Percentiles rank a stretch among this genome's conserved stretches.
phyloP scores from a whole-genome alignment of 2,113 vertebrate genomes.

The Hyla sarda region DNA sequence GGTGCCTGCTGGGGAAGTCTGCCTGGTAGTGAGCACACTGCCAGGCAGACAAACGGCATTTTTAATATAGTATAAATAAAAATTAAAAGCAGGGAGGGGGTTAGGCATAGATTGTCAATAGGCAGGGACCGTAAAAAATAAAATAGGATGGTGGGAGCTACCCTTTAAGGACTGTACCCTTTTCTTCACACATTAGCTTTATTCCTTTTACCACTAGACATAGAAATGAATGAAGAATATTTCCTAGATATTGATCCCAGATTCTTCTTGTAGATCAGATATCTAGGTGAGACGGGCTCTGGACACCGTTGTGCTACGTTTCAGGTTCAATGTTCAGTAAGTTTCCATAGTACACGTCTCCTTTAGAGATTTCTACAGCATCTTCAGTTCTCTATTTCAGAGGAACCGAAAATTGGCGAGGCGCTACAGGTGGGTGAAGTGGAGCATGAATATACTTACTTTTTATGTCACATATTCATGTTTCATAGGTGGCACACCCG shows the following conservation, averaged over 20 bases:
- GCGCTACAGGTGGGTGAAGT: slow-evolving; percentile 25
- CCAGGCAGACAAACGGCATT: too few relatives aligned
- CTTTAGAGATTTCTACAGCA: slow-evolving; percentile 6
- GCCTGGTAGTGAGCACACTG: too few relatives aligned
- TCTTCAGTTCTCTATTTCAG: slow-evolving; percentile 36
- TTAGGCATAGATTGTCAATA: too few relatives aligned
- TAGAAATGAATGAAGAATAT: too few relatives aligned
- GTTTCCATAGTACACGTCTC: slow-evolving; percentile 5
- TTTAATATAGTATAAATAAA: too few relatives aligned
- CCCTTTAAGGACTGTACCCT: too few relatives aligned
- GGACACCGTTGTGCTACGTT: neutral
- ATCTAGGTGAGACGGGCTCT: neutral
- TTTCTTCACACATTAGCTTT: too few relatives aligned
- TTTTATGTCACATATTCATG: neutral
- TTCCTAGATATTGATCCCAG: neutral
- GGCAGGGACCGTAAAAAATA: too few relatives aligned
- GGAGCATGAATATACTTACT: neutral
- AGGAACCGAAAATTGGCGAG: slow-evolving; percentile 40
- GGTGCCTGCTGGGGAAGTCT: too few relatives aligned
- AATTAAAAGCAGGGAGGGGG: too few relatives aligned
- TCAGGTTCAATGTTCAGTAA: neutral
- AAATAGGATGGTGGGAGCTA: too few relatives aligned
- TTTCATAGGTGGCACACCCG: neutral
- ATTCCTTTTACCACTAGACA: neutral
- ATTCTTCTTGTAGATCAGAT: neutral